Conservation (phyloP, 2,888 invertebrate species). For the Hartigia nigra region DNA sequence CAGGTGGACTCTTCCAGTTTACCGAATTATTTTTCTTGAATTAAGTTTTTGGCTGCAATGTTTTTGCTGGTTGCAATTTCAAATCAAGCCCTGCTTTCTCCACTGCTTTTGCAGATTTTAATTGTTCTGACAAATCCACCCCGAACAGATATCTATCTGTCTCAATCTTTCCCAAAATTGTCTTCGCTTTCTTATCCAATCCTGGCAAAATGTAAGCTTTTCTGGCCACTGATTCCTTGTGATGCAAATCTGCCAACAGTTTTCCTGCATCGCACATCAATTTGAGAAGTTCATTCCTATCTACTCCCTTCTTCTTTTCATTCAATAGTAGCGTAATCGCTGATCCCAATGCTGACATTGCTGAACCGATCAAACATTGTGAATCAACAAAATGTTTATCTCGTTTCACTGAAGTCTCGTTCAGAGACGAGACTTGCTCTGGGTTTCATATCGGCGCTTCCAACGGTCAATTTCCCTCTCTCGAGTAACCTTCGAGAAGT, state of each 20-base stretch:
- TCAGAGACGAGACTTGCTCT: slow-evolving; percentile 14
- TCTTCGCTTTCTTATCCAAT: slow-evolving; percentile 14
- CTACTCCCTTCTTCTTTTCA: slow-evolving; percentile 11
- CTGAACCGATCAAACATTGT: slow-evolving; percentile 23
- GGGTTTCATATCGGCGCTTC: slow-evolving; percentile 18
- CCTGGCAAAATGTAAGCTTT: slow-evolving; percentile 5
- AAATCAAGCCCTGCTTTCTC: slow-evolving; percentile 16
- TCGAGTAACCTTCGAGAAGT: slow-evolving; percentile 5
- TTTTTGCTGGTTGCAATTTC: no score
- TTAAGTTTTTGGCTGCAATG: no score
- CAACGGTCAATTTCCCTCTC: slow-evolving; percentile 19
- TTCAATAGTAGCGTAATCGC: slow-evolving; percentile 22
- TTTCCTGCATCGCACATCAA: slow-evolving; percentile 19
- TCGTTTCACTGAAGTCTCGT: slow-evolving; percentile 19
- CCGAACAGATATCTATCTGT: slow-evolving; percentile 23
- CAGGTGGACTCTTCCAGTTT: no score
- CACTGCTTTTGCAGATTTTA: slow-evolving; percentile 9
- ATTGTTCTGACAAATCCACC: slow-evolving; percentile 19
- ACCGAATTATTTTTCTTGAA: no score
- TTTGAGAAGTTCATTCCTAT: slow-evolving; percentile 17
- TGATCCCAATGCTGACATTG: slow-evolving; percentile 20
- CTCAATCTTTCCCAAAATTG: slow-evolving; percentile 12
- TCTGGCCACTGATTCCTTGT: background rate
- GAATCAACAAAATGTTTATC: slow-evolving; percentile 24
- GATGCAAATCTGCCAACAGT: slow-evolving; percentile 3